phyloP scores from a whole-genome alignment of 2,113 vertebrate genomes.

The Cromileptes altivelis region DNA sequence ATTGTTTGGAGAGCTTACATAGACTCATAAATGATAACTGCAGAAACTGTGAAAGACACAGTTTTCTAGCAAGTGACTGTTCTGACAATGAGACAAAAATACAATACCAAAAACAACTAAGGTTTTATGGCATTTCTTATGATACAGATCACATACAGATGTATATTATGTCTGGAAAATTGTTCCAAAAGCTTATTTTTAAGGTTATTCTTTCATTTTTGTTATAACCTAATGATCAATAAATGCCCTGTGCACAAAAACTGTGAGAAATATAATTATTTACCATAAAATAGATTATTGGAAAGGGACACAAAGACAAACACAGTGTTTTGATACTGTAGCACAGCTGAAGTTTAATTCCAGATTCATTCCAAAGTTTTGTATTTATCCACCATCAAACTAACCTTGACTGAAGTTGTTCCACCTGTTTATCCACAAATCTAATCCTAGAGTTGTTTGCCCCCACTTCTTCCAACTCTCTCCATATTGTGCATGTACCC shows the following conservation, averaged over 20 bases:
- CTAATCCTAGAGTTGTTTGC: neutral
- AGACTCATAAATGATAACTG: neutral
- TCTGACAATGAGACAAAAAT: neutral
- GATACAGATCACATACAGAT: neutral
- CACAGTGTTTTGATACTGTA: neutral
- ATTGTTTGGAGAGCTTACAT: neutral
- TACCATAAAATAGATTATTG: neutral
- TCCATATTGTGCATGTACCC: conserved; percentile 3
- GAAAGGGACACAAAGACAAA: neutral
- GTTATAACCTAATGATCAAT: neutral
- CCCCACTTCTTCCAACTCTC: neutral
- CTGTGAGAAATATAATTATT: neutral
- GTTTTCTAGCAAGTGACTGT: neutral
- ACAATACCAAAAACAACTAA: neutral
- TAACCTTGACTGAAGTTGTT: neutral
- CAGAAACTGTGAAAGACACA: neutral
- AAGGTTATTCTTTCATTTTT: neutral
- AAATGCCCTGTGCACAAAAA: neutral
- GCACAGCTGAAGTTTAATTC: neutral
- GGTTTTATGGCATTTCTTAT: neutral
- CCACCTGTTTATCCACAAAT: neutral
- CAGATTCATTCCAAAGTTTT: neutral
- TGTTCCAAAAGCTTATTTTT: neutral
- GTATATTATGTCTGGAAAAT: neutral
- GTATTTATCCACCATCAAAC: conserved; percentile 15